phyloP scores from a whole-genome alignment of 2,113 vertebrate genomes.

The Puffinus mauretanicus region DNA sequence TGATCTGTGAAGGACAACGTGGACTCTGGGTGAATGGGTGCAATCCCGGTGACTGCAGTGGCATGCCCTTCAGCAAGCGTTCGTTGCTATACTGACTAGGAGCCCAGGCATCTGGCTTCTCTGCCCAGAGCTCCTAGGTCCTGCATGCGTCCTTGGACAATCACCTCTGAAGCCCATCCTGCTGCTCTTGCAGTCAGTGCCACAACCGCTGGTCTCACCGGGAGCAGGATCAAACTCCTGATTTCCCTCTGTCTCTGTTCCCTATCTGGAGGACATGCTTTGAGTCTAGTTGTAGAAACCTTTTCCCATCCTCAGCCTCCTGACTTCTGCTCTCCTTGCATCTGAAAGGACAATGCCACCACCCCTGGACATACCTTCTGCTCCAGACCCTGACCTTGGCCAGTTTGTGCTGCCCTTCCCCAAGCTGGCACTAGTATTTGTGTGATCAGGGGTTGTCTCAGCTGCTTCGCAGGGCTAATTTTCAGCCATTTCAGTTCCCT shows the following conservation, averaged over 20 bases:
- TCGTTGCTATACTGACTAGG: not conserved
- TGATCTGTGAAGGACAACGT: not conserved
- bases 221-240: not conserved
- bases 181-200: not conserved
- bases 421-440: not conserved
- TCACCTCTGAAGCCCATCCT: not conserved
- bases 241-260: not conserved
- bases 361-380: not conserved
- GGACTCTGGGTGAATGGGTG: not conserved
- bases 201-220: not conserved
- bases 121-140: not conserved
- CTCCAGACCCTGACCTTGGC: not conserved
- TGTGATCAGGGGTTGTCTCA: not conserved
- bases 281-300: not conserved
- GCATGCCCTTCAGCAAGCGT: not conserved
- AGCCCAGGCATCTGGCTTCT: not conserved
- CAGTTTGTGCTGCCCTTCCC: not conserved
- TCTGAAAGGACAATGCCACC: not conserved
- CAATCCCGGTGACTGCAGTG: not conserved
- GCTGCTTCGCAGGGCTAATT: not conserved
- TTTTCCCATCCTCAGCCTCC: not conserved
- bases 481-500: not conserved
- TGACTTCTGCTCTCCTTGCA: not conserved
- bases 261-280: not conserved
- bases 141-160: fast-evolving